Evolutionary conservation across 2,888 invertebrate species (phyloP).

Genomic region (Acrocera orbiculus): DNA sequence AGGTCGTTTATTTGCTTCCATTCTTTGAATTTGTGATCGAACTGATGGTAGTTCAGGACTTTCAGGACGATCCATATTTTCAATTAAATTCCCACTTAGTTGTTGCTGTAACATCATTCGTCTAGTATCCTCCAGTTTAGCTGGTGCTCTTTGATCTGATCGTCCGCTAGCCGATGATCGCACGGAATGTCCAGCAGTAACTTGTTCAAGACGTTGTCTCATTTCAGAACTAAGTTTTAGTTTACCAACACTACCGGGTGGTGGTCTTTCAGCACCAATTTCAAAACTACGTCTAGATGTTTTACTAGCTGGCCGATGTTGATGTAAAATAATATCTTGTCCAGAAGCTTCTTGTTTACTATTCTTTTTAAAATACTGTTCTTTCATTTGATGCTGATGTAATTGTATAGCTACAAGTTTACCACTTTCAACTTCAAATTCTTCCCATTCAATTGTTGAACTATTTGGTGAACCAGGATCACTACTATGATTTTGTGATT

Average conservation of each 20-base stretch:
- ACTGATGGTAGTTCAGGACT: slow-evolving; percentile 25
- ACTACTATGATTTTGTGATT: slow-evolving; percentile 31
- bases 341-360: slow-evolving; percentile 2
- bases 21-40: slow-evolving; percentile 39
- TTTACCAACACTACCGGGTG: slow-evolving; percentile 79
- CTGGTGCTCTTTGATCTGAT: slow-evolving; percentile 51
- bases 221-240: slow-evolving; percentile 80
- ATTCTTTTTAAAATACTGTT: slow-evolving; percentile 4
- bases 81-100: slow-evolving; percentile 39
- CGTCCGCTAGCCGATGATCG: slow-evolving; percentile 55
- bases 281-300: slow-evolving; percentile 45
- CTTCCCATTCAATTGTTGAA: slow-evolving; percentile 64
- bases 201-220: slow-evolving; percentile 73
- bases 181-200: slow-evolving; percentile 76
- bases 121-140: slow-evolving; percentile 72
- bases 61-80: slow-evolving; percentile 13
- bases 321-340: slow-evolving; percentile 7
- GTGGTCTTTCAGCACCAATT: slow-evolving; percentile 62
- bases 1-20: slow-evolving; percentile 37
- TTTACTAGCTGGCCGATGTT: slow-evolving; percentile 16
- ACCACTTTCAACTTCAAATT: slow-evolving; percentile 54
- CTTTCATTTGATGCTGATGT: slow-evolving; percentile 13
- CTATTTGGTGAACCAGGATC: slow-evolving; percentile 25
- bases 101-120: slow-evolving; percentile 74
- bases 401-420: slow-evolving; percentile 23